phyloP scores from a whole-genome alignment of 2,888 invertebrate genomes.

The Limulus polyphemus region DNA sequence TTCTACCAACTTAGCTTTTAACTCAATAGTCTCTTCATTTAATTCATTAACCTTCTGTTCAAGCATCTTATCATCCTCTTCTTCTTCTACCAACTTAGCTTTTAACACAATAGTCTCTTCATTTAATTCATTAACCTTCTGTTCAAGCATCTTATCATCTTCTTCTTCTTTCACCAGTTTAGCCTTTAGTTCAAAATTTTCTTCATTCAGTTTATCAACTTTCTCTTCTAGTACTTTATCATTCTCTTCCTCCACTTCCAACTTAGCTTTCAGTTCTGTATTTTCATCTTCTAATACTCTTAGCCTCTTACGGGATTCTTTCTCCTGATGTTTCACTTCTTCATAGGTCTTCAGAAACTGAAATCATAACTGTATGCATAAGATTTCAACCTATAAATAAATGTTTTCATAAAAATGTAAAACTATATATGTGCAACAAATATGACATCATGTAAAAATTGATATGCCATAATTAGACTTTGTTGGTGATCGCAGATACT shows the following conservation, averaged over 20 bases:
- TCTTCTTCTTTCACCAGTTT: constrained; percentile 7
- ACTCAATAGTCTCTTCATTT: too few species aligned
- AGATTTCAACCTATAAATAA: too few species aligned
- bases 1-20: too few species aligned
- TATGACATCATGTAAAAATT: too few species aligned
- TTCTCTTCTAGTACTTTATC: constrained; percentile 5
- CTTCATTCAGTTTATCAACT: constrained; percentile 2
- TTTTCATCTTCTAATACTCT: constrained; percentile 21
- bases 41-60: neutral
- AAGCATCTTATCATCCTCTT: constrained; percentile 11
- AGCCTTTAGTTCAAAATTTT: constrained; percentile 7
- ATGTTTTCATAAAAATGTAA: too few species aligned
- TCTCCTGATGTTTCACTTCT: constrained; percentile 15
- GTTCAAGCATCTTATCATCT: constrained; percentile 12
- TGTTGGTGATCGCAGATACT: too few species aligned
- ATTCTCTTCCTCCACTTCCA: constrained; percentile 16
- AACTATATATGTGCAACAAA: too few species aligned
- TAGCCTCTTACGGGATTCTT: constrained; percentile 10
- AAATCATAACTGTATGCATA: constrained; percentile 2
- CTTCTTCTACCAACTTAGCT: constrained; percentile 17
- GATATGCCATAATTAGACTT: too few species aligned
- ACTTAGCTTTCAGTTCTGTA: constrained; percentile 13
- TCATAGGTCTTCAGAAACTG: constrained; percentile 9
- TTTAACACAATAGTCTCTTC: constrained; percentile 21
- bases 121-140: constrained; percentile 15